A percentile compares a stretch with the other conserved stretches of the same genome.
Conservation (phyloP, 2,113 vertebrate species). For the Thamnaconus septentrionalis region DNA sequence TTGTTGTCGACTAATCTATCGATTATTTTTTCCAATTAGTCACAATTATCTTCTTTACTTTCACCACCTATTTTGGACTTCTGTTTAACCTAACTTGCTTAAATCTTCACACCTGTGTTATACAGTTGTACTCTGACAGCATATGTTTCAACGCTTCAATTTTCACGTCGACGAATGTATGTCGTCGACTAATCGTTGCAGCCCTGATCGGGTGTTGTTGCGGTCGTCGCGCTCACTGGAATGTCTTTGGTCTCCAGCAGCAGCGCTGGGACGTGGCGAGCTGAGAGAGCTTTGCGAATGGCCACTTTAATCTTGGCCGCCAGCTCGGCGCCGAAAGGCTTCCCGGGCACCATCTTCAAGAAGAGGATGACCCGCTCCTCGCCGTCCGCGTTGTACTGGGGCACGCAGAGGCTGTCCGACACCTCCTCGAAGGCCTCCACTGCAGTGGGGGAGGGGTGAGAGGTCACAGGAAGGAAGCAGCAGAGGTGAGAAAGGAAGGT, state of each 20-base stretch:
- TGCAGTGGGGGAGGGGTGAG: conserved; percentile 49
- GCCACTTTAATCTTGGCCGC: conserved; percentile 79
- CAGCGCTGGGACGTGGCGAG: conserved; percentile 88
- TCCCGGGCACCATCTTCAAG: conserved; percentile 86
- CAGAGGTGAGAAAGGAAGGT: conserved; percentile 4
- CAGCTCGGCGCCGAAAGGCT: conserved; percentile 77
- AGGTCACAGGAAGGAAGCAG: conserved; percentile 5
- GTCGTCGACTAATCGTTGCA: too few relatives aligned
- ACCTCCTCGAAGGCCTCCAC: conserved; percentile 97
- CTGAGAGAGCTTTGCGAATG: conserved; percentile 86
- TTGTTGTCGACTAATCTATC: too few relatives aligned
- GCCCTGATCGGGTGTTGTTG: too few relatives aligned
- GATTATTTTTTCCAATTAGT: too few relatives aligned
- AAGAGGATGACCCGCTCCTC: conserved; percentile 94
- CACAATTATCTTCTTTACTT: too few relatives aligned
- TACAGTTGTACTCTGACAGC: too few relatives aligned
- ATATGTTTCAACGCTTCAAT: too few relatives aligned
- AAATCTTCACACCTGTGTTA: too few relatives aligned
- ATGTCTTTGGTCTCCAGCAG: conserved; percentile 92
- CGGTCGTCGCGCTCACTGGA: conserved; percentile 78
- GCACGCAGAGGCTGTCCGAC: conserved; percentile 90
- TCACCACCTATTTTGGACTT: too few relatives aligned
- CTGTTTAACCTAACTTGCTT: too few relatives aligned
- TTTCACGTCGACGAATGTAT: too few relatives aligned
- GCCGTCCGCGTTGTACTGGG: conserved; percentile 88